Percentiles rank a stretch among this genome's conserved stretches.
These are phyloP conservation scores for Villa cingulata DNA, from an alignment of 2,888 invertebrate genomes.

Conservation along the genomic window DNA sequence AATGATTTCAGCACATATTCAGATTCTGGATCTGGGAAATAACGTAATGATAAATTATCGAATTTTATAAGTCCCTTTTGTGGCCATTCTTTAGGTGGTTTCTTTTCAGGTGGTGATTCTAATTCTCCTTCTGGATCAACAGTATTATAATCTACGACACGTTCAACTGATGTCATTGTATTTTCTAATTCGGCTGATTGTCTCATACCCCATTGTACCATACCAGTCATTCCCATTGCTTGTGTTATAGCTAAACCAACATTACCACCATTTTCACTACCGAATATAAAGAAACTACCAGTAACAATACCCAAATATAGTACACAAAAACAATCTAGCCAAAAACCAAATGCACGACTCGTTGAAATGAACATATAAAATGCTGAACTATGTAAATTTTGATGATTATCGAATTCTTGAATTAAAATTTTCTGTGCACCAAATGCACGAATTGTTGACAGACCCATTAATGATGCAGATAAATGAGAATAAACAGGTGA, in stretches of 20 bases:
- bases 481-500: constrained; percentile 94
- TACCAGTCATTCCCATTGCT: constrained; percentile 61
- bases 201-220: constrained; percentile 69
- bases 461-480: constrained; percentile 75
- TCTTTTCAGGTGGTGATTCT: constrained; percentile 49
- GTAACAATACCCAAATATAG: constrained; percentile 77
- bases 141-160: constrained; percentile 52
- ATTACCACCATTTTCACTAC: constrained; percentile 53
- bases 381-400: constrained; percentile 78
- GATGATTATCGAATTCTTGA: constrained; percentile 66
- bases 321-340: constrained; percentile 79
- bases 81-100: constrained; percentile 60
- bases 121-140: constrained; percentile 41
- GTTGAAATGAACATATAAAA: constrained; percentile 84
- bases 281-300: constrained; percentile 64
- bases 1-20: constrained; percentile 62
- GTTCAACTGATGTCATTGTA: constrained; percentile 83
- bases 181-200: constrained; percentile 83
- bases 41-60: constrained; percentile 53
- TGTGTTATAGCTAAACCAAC: constrained; percentile 70
- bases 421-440: constrained; percentile 65
- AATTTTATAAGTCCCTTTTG: constrained; percentile 54
- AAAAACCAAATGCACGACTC: constrained; percentile 86
- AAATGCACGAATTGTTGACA: constrained; percentile 84
- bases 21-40: constrained; percentile 46